Percentiles rank a stretch among this genome's conserved stretches.
phyloP scores from a whole-genome alignment of 2,888 invertebrate genomes.

The Alcis repandata region DNA sequence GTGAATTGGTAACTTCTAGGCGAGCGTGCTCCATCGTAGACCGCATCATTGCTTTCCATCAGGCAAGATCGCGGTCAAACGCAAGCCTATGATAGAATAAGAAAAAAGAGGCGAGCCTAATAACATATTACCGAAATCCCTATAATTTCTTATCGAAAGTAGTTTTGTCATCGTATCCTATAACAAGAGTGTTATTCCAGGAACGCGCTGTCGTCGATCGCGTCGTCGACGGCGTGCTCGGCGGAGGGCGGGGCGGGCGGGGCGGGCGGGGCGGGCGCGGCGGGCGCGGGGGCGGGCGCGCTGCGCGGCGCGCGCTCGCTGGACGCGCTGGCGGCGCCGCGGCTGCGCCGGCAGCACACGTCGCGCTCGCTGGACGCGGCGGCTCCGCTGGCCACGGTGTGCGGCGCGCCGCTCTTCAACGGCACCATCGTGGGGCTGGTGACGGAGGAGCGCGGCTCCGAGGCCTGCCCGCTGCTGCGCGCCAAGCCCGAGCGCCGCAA shows the following conservation, averaged over 20 bases:
- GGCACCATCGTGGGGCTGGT: constrained; percentile 75
- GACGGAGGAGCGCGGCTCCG: constrained; percentile 71
- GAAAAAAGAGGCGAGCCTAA: too few species aligned
- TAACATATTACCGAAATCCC: too few species aligned
- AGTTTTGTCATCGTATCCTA: not conserved
- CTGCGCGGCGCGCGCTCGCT: constrained; percentile 69
- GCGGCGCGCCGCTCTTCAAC: constrained; percentile 75
- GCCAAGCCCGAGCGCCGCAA: constrained; percentile 71
- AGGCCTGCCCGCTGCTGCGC: constrained; percentile 81
- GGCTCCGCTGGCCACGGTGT: constrained; percentile 70
- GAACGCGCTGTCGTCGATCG: constrained; percentile 88
- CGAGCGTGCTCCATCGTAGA: too few species aligned
- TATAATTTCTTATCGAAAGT: too few species aligned
- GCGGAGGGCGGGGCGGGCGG: constrained; percentile 59
- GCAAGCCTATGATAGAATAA: too few species aligned
- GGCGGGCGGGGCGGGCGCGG: constrained; percentile 51
- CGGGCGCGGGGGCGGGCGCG: too few species aligned
- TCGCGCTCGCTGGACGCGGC: constrained; percentile 74
- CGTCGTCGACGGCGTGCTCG: constrained; percentile 87
- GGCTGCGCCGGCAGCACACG: constrained; percentile 65
- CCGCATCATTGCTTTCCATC: too few species aligned
- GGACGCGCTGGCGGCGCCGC: constrained; percentile 60
- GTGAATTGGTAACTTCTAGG: too few species aligned
- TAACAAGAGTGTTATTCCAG: constrained; percentile 53
- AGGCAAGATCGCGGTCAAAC: too few species aligned